Conservation (phyloP, 2,113 vertebrate genomes). For the Theristicus caerulescens region DNA sequence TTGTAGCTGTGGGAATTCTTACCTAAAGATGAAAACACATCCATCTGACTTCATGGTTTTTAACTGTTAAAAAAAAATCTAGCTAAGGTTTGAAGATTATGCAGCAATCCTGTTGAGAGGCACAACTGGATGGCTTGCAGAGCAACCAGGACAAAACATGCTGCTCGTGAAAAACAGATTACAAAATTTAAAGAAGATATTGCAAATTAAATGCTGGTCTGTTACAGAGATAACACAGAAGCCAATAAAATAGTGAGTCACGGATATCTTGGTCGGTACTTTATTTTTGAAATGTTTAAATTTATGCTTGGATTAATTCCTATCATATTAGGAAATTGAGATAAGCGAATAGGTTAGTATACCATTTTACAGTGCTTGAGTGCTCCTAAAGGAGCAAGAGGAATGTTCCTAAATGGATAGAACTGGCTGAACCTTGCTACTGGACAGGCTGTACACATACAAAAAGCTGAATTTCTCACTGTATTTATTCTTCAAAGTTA, state of each 20-base stretch:
- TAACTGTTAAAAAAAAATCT: neutral
- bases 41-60: neutral
- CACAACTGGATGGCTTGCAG: neutral
- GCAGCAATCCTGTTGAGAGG: accelerated
- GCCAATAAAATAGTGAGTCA: neutral
- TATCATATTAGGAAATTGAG: neutral
- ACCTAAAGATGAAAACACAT: neutral
- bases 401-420: neutral
- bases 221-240: neutral
- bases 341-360: neutral
- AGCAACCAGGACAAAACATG: neutral
- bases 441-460: neutral
- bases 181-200: neutral
- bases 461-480: neutral
- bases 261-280: neutral
- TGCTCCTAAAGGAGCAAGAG: neutral
- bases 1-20: neutral
- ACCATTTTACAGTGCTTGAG: neutral
- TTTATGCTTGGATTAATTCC: neutral
- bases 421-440: neutral
- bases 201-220: neutral
- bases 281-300: neutral
- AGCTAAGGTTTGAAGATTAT: neutral
- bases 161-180: neutral
- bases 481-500: neutral